phyloP scores from a whole-genome alignment of 2,797 vertebrate species.

The Selene dorsalis region DNA sequence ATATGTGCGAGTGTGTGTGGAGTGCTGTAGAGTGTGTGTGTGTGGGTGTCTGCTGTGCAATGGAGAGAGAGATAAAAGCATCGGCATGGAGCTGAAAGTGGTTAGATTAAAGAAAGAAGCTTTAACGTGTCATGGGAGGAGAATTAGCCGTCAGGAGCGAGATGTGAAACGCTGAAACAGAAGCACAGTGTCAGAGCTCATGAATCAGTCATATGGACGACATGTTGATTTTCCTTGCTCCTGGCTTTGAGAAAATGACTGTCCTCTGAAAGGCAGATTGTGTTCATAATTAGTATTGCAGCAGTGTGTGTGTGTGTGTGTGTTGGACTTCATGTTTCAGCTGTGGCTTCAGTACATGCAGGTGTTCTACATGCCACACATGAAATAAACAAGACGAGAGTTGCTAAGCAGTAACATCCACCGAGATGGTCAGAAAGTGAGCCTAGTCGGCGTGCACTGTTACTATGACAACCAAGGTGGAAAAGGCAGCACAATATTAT shows the following conservation, averaged over 20 bases:
- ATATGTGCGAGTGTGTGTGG: constrained; percentile 60
- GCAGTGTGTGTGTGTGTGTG: not conserved
- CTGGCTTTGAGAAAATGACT: not conserved
- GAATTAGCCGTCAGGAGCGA: constrained; percentile 20
- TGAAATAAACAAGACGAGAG: not conserved
- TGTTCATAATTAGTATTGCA: not conserved
- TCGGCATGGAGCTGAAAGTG: constrained; percentile 56
- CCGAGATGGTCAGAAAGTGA: constrained; percentile 22
- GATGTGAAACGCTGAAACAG: constrained; percentile 25
- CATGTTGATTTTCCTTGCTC: not conserved
- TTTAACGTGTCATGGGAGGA: constrained; percentile 22
- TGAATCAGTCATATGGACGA: constrained; percentile 14
- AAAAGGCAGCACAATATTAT: constrained; percentile 5
- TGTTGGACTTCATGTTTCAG: constrained; percentile 11
- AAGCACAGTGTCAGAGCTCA: constrained; percentile 28
- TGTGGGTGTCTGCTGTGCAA: constrained; percentile 65
- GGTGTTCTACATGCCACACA: not conserved
- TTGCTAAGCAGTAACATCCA: not conserved
- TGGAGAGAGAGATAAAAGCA: constrained; percentile 60
- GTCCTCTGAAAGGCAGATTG: not conserved
- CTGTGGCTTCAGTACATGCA: not conserved
- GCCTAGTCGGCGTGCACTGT: constrained; percentile 9
- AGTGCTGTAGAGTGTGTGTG: constrained; percentile 38
- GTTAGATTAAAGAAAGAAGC: constrained; percentile 57
- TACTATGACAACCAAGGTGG: constrained; percentile 52